Conservation (phyloP, 2,888 invertebrate species). For the Chloroclysta siterata region DNA sequence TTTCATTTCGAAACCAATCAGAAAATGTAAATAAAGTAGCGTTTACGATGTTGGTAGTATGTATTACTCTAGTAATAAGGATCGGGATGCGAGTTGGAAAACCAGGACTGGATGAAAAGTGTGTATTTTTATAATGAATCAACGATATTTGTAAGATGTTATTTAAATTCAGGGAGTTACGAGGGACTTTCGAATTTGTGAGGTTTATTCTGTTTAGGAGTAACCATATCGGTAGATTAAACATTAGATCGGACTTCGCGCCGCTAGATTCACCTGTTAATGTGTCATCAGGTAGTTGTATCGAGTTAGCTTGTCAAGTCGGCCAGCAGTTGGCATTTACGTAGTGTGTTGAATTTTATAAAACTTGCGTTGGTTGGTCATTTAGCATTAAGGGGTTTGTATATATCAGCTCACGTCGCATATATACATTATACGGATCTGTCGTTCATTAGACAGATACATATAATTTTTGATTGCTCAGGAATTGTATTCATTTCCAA, state of each 20-base stretch:
- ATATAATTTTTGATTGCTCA: conserved; percentile 65
- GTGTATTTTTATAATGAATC: conserved; percentile 81
- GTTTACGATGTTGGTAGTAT: conserved; percentile 71
- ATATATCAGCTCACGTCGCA: conserved; percentile 47
- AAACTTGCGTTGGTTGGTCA: conserved; percentile 60
- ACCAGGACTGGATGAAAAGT: conserved; percentile 62
- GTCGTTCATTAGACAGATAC: conserved; percentile 41
- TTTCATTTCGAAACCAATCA: conserved; percentile 63
- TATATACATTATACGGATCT: conserved; percentile 54
- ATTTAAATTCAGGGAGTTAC: conserved; percentile 58
- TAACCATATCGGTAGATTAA: conserved; percentile 78
- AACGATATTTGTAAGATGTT: conserved; percentile 76
- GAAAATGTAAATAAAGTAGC: conserved; percentile 78
- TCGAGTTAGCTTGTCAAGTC: conserved; percentile 79
- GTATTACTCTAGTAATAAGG: conserved; percentile 67
- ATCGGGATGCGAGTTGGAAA: conserved; percentile 63
- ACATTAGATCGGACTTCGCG: conserved; percentile 62
- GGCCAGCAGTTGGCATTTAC: conserved; percentile 67
- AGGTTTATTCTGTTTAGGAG: conserved; percentile 67
- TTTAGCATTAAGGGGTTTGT: conserved; percentile 39
- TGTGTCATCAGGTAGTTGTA: conserved; percentile 80
- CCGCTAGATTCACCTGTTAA: conserved; percentile 82
- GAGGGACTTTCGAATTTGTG: conserved; percentile 70
- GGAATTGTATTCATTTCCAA: conserved; percentile 79
- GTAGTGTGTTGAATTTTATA: conserved; percentile 76